These are phyloP conservation scores for Hyaena hyaena DNA, from an alignment of 2,113 vertebrate species.

Conservation along the genomic window DNA sequence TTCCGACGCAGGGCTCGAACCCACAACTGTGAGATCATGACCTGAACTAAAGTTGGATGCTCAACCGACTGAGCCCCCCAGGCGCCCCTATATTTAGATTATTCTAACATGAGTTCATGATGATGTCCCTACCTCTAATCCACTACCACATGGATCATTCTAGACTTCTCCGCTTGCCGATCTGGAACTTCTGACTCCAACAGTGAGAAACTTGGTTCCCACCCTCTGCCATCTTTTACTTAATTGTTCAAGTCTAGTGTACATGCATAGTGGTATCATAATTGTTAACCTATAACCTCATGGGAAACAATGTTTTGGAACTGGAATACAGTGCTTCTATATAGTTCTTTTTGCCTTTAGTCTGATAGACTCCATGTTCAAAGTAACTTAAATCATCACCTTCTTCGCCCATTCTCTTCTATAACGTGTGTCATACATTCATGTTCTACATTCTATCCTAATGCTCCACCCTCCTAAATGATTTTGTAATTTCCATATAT, in stretches of 20 bases:
- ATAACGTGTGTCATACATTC: rapidly evolving
- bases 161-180: background rate
- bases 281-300: rapidly evolving
- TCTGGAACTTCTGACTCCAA: background rate
- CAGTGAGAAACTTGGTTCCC: background rate
- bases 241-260: rapidly evolving
- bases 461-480: background rate
- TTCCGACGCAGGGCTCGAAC: too few species aligned
- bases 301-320: rapidly evolving
- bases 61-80: too few species aligned
- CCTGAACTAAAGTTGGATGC: too few species aligned
- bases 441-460: background rate
- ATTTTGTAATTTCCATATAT: background rate
- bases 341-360: rapidly evolving
- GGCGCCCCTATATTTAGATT: too few species aligned
- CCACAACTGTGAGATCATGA: too few species aligned
- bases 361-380: rapidly evolving
- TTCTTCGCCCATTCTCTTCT: rapidly evolving
- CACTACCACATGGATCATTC: too few species aligned
- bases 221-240: background rate
- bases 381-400: rapidly evolving
- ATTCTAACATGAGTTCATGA: background rate
- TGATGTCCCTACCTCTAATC: background rate
- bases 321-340: rapidly evolving
- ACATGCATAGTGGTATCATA: rapidly evolving